Conservation (phyloP, 2,888 invertebrate species). For the Yponomeuta cagnagella region DNA sequence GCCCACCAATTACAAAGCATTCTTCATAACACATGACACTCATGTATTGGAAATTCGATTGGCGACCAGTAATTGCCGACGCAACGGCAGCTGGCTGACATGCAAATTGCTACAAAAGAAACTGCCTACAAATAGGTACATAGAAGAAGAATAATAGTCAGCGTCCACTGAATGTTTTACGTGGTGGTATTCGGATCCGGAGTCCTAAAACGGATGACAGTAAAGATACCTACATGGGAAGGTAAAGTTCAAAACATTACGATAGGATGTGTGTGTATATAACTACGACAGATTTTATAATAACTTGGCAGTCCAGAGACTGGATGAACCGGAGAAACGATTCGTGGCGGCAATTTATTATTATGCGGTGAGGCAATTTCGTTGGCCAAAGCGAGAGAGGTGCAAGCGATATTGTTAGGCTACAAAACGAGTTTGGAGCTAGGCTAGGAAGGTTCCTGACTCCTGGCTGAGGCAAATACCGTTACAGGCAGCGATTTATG, state of each 20-base stretch:
- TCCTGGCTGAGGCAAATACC: conserved; percentile 33
- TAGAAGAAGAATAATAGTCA: background rate
- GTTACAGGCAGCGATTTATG: conserved; percentile 54
- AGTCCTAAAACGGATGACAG: background rate
- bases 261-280: background rate
- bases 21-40: conserved; percentile 14
- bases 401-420: background rate
- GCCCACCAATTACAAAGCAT: conserved; percentile 16
- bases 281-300: background rate
- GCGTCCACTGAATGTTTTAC: background rate
- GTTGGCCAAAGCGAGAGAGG: conserved; percentile 10
- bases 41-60: background rate
- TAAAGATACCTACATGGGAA: background rate
- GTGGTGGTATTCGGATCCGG: background rate
- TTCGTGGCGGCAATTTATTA: background rate
- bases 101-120: background rate
- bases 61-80: background rate
- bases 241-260: background rate
- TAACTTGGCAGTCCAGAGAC: background rate
- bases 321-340: background rate
- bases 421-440: conserved; percentile 13
- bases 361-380: conserved; percentile 11
- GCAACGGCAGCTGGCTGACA: background rate
- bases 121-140: background rate
- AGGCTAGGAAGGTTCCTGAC: conserved; percentile 14